Conservation (phyloP, 2,888 invertebrate species). For the Ptychoptera contaminata region DNA sequence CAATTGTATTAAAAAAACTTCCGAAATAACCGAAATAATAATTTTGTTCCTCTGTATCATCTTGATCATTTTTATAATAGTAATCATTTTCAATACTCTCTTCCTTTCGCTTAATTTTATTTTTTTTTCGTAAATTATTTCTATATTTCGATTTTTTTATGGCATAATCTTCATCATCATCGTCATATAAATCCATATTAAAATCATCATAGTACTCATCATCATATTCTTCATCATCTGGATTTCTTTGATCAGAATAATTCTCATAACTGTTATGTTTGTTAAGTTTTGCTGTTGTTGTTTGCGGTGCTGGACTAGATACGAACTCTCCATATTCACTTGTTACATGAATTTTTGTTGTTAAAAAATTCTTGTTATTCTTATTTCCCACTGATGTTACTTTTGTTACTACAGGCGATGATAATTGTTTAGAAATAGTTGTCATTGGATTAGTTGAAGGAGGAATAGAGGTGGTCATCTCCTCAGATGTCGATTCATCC, state of each 20-base stretch:
- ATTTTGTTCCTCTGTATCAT: neutral
- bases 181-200: neutral
- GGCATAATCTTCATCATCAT: slow-evolving; percentile 7
- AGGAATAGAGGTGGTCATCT: slow-evolving; percentile 1
- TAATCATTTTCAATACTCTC: slow-evolving; percentile 3
- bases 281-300: neutral
- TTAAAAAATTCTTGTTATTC: slow-evolving; percentile 10
- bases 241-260: slow-evolving; percentile 3
- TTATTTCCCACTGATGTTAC: slow-evolving; percentile 1
- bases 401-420: neutral
- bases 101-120: neutral
- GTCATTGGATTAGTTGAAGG: neutral
- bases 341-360: slow-evolving; percentile 13
- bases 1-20: too few species aligned
- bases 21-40: too few species aligned
- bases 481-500: too few species aligned
- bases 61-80: slow-evolving; percentile 5
- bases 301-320: slow-evolving; percentile 1
- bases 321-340: slow-evolving; percentile 11
- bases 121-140: neutral
- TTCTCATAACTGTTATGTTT: neutral
- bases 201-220: neutral
- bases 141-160: neutral
- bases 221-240: slow-evolving; percentile 13
- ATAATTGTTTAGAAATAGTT: neutral